These are phyloP conservation scores for Lysandra bellargus DNA, from an alignment of 2,888 invertebrate genomes.

Conservation along the genomic window DNA sequence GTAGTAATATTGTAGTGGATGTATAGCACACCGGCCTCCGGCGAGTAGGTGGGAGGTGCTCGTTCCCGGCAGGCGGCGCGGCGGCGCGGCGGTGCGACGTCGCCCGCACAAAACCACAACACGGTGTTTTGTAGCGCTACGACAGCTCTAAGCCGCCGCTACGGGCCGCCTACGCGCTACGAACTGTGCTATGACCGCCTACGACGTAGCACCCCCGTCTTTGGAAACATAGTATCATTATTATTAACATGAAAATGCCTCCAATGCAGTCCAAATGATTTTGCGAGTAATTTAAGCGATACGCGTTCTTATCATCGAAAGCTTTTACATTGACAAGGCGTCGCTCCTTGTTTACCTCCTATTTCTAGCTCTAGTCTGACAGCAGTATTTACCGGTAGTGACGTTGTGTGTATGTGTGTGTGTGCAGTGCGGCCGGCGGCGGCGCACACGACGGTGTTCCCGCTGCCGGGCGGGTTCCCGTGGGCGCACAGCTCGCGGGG, in stretches of 20 bases:
- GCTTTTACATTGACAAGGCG: not conserved
- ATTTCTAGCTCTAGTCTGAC: too few relatives aligned
- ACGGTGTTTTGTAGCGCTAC: not conserved
- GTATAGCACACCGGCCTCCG: too few relatives aligned
- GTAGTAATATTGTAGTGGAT: too few relatives aligned
- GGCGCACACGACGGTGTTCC: constrained; percentile 82
- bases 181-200: not conserved
- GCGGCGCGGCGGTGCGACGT: not conserved
- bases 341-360: not conserved
- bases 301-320: not conserved
- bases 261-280: not conserved
- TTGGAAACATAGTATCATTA: too few relatives aligned
- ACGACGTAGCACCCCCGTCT: not conserved
- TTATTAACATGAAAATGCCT: too few relatives aligned
- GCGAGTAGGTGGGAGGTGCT: too few relatives aligned
- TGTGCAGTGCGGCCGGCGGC: constrained; percentile 69
- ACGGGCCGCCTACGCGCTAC: not conserved
- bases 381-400: not conserved
- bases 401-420: not conserved
- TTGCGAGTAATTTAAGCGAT: not conserved
- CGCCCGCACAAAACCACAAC: constrained; percentile 7
- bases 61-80: too few relatives aligned
- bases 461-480: constrained; percentile 86
- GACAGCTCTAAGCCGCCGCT: not conserved
- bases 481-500: constrained; percentile 96